These are phyloP conservation scores for Sylvicola fuscatus DNA, from an alignment of 2,888 invertebrate species.

Conservation along the genomic window DNA sequence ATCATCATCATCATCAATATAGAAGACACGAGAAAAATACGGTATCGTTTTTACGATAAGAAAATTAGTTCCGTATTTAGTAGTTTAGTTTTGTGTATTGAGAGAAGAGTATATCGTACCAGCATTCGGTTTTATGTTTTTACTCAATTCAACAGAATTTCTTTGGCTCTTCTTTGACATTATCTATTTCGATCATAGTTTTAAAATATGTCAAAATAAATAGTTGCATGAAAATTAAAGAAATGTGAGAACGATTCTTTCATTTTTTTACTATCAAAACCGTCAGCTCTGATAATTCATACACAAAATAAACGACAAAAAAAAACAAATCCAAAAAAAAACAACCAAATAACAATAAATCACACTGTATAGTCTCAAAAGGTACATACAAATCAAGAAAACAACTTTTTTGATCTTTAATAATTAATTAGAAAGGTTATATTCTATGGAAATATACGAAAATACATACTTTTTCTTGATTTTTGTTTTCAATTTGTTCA, in stretches of 20 bases:
- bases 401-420: no score
- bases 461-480: no score
- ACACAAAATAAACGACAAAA: slow-evolving; percentile 1
- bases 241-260: slow-evolving; percentile 6
- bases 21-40: slow-evolving; percentile 29
- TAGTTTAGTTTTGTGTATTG: no score
- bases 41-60: slow-evolving; percentile 28
- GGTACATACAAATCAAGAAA: no score
- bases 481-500: no score
- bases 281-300: slow-evolving; percentile 1
- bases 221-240: slow-evolving; percentile 1
- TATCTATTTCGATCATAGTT: slow-evolving; percentile 6
- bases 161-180: slow-evolving; percentile 5
- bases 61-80: slow-evolving; percentile 23
- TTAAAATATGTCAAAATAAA: slow-evolving; percentile 1
- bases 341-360: not conserved
- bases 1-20: slow-evolving; percentile 20
- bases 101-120: slow-evolving; percentile 15
- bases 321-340: slow-evolving; percentile 2
- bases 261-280: slow-evolving; percentile 1
- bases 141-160: slow-evolving; percentile 7
- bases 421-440: no score
- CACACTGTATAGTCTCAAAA: no score
- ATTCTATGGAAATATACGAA: no score
- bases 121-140: slow-evolving; percentile 8